Percentiles rank a stretch among this genome's conserved stretches.
Evolutionary conservation across 2,888 invertebrate genomes (phyloP).

Genomic region (Drosophila seclusa): DNA sequence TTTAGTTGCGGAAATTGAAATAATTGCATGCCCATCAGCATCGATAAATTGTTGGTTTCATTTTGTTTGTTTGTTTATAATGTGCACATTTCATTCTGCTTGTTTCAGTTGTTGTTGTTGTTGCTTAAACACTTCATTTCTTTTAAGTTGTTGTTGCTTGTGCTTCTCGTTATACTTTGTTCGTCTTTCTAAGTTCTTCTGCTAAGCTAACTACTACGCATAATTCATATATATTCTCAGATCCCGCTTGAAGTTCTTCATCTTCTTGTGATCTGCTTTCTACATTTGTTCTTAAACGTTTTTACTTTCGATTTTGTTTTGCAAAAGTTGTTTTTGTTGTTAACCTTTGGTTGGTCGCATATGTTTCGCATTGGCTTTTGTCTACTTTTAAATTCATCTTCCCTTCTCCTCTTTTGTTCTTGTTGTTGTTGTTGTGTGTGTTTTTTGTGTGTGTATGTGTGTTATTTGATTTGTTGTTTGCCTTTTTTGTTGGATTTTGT

Average conservation of each 20-base stretch:
- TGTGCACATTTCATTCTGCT: slow-evolving; percentile 25
- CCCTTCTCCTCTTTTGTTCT: slow-evolving; percentile 15
- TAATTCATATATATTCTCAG: slow-evolving; percentile 32
- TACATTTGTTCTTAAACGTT: slow-evolving; percentile 24
- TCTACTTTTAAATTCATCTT: slow-evolving; percentile 12
- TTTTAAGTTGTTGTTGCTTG: slow-evolving; percentile 25
- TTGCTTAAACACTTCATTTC: slow-evolving; percentile 46
- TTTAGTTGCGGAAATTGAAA: slow-evolving; percentile 38
- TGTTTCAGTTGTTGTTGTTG: slow-evolving; percentile 34
- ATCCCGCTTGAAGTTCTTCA: slow-evolving; percentile 9
- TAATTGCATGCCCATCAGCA: slow-evolving; percentile 32
- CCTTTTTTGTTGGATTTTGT: slow-evolving; percentile 54
- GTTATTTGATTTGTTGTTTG: slow-evolving; percentile 49
- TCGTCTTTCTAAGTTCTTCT: slow-evolving; percentile 32
- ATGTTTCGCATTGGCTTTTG: slow-evolving; percentile 75
- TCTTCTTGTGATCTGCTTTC: slow-evolving; percentile 12
- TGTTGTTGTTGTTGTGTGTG: slow-evolving; percentile 42
- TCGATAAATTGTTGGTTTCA: slow-evolving; percentile 11
- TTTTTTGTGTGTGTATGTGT: slow-evolving; percentile 30
- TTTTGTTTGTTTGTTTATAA: slow-evolving; percentile 13
- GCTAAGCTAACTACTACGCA: slow-evolving; percentile 60
- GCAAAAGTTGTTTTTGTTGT: slow-evolving; percentile 66
- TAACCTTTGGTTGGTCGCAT: slow-evolving; percentile 80
- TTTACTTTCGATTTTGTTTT: slow-evolving; percentile 20
- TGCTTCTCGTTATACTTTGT: slow-evolving; percentile 12